Evolutionary conservation across 1,140 invertebrate species (phyloP).

Genomic region (Bombus huntii): DNA sequence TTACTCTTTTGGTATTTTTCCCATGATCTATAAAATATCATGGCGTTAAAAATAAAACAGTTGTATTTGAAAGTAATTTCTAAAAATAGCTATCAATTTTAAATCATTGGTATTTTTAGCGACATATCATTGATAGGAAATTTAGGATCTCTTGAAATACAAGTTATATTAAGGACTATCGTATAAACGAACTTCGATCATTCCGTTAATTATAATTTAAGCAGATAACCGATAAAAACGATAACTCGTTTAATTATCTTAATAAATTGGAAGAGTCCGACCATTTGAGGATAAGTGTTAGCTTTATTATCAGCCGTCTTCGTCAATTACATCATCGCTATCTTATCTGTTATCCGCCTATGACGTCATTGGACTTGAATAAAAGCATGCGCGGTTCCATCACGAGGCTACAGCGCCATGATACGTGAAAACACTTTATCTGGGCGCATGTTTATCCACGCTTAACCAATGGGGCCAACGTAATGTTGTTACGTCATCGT

Average conservation of each 20-base stretch:
- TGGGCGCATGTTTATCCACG: constrained; percentile 24
- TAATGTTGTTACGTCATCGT: neutral
- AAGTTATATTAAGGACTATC: neutral
- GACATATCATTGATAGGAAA: neutral
- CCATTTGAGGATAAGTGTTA: neutral
- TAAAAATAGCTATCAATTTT: neutral
- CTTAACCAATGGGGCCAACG: constrained; percentile 15
- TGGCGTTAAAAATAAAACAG: neutral
- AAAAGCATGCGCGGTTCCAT: neutral
- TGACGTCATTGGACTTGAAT: constrained; percentile 6
- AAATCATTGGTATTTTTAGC: neutral
- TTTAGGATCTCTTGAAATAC: neutral
- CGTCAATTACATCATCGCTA: constrained; percentile 22
- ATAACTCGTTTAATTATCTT: neutral
- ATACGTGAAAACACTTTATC: constrained; percentile 8
- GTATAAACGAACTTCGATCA: neutral
- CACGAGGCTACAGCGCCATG: no score
- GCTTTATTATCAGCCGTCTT: neutral
- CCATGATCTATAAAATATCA: neutral
- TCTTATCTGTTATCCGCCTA: neutral
- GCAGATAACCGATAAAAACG: neutral
- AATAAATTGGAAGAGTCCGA: neutral
- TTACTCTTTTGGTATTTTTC: neutral
- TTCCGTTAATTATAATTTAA: neutral
- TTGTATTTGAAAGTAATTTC: neutral